These are phyloP conservation scores for Siderastrea siderea DNA, from an alignment of 92 coral and sea anemone genomes.

Conservation along the genomic window DNA sequence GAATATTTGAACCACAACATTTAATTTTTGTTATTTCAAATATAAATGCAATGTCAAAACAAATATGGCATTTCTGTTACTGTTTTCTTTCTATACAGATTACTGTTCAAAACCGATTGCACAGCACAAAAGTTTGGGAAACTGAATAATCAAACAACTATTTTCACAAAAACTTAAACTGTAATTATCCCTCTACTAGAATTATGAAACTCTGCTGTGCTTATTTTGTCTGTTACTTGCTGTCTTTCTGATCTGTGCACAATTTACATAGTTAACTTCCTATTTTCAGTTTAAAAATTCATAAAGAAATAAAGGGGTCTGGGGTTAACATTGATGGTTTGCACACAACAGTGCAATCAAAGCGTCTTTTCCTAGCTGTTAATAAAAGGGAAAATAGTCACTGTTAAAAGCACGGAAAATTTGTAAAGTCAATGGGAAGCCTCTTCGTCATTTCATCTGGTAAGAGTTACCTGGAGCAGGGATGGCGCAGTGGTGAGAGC, in stretches of 20 bases:
- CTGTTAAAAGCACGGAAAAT: not conserved
- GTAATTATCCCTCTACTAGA: not conserved
- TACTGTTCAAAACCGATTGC: slow-evolving; percentile 3
- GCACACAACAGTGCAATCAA: not conserved
- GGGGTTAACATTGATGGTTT: not conserved
- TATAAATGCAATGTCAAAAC: not conserved
- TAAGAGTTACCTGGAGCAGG: not conserved
- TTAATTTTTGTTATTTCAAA: slow-evolving; percentile 11
- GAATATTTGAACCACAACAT: slow-evolving; percentile 9
- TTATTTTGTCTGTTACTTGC: slow-evolving; percentile 1
- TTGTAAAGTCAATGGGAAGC: not conserved
- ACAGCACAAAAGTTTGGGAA: slow-evolving; percentile 14
- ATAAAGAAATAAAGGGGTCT: not conserved
- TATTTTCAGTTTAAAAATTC: not conserved
- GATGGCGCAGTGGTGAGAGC: too few species aligned
- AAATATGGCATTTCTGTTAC: not conserved
- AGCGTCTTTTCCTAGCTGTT: not conserved
- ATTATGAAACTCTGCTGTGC: slow-evolving; percentile 9
- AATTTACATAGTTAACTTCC: not conserved
- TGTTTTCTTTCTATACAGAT: not conserved
- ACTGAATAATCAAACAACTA: not conserved
- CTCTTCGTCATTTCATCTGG: not conserved
- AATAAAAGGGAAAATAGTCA: not conserved
- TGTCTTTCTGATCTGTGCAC: slow-evolving; percentile 10
- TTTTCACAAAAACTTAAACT: not conserved